Base-by-base conservation (phyloP, 2,888 invertebrate species). In the Eulithis testata region DNA sequence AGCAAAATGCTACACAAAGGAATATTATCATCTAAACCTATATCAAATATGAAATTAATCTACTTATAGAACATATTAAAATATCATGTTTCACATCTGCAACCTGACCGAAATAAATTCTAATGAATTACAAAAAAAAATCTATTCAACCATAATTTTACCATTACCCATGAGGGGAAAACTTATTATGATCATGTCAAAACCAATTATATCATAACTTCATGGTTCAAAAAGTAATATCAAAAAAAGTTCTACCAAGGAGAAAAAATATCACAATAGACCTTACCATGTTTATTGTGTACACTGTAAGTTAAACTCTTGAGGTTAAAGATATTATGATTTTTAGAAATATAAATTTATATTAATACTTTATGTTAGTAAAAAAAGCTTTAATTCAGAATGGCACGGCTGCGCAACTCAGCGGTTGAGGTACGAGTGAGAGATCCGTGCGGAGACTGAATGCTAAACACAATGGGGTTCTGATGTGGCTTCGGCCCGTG, bases 181-280 rank as follows among this genome's bases (percentile, higher is more conserved):
- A 73, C 74, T 6, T 76, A 70, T 87, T 87, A 85, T 82, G 83
- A 85, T 77, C 86, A 84, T 93, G 93, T 91, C 93, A 91, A 84
- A 93, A 91, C 88, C 87, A 83, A 92, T 93, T 86, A 92, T 85
- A 92, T 93, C 93, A 93, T 93, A 93, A 91, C 87, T 90, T 84
- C 82, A 90, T 66, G 76, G 84, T 83, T 89, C 87, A 93, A 89
- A 91, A 82, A 82, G 81, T 81, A 82, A 78, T 80, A 69, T 59
- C 73, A 74, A 78, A 81, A 82, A 84, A 84, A 85, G 70, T 82
- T 80, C 75, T 53, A 57, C 61, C 57, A 52, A 83, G 80, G 78
- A 73, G 78, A 82, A 66, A 85, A 90, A 86, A 84, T 87, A 83
- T 73, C 71, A 85, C 83, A 86, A 89, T 85, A 84, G 89, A 78